Base-by-base conservation (phyloP, 1,140 invertebrate species). In the Drosophila teissieri region DNA sequence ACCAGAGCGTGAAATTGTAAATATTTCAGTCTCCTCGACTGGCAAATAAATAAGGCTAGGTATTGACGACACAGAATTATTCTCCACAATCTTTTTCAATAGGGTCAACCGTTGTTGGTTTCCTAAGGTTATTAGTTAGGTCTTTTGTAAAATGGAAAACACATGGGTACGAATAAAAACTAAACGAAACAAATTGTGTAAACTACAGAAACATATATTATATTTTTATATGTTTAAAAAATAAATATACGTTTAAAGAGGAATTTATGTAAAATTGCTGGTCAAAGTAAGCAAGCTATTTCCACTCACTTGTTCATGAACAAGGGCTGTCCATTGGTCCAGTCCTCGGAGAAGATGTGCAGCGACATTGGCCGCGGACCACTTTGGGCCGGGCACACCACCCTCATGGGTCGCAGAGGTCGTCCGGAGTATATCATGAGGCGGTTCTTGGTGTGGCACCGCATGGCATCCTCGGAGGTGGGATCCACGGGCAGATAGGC, bases 291-390 rank as follows among this genome's bases (percentile, higher is more conserved):
- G 27, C 6, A 4, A 14, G 36, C 12, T 14, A 5, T 31, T 49
- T 15, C 24, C 8, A 88, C 91, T 91, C 78, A 92, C 91, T 92
- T 92, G 62, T 92, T 91, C 57, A 84, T 80, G 53, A 92, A 91
- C 37, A 92, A 51, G 45, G 63, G 90, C 73, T 65, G 83, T 6
- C 91, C 91, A 37, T 93, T 93, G 69, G 94, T 92, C 95, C 95
- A 96, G 78, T 96, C 95, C 80, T 96, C 95, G 2, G 95, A 95
- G 91, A 96, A 96, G 7, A 96, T 94, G 56, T 96, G 95, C 42
- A 97, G 94, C 1, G 95, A 95, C 48, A 94, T 94, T 6, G 95
- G 95, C 22, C 94, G 90, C 0, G 95, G 94, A 12, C 95, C 95
- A 3, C 94, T 94, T 64, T 94, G 94, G 0, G 95, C 94, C 0